Percentiles rank a stretch among this genome's conserved stretches.
Evolutionary conservation across 2,113 vertebrate genomes (phyloP).

Genomic region (Baryphthengus martii): DNA sequence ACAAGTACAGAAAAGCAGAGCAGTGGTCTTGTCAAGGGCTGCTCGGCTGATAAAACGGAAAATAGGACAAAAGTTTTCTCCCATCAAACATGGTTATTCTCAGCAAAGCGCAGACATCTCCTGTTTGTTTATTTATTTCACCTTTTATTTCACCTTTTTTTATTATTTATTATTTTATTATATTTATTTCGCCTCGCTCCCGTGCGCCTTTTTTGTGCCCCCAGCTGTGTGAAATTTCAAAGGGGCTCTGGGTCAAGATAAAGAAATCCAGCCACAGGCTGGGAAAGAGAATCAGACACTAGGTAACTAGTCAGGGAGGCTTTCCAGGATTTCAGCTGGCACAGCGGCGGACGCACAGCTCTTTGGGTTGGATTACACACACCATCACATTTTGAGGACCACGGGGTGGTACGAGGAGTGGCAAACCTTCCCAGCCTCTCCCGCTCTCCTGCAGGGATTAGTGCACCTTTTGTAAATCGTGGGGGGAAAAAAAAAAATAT

Average conservation of each 20-base stretch:
- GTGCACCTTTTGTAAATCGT: not conserved
- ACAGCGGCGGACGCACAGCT: fast-evolving
- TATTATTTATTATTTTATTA: not conserved
- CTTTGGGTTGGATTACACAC: fast-evolving
- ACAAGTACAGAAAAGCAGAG: not conserved
- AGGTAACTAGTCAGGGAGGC: not conserved
- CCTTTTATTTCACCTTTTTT: too few species aligned
- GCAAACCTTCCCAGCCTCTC: not conserved
- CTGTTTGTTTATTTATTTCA: not conserved
- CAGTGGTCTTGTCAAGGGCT: not conserved
- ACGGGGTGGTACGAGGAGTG: fast-evolving
- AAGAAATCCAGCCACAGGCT: not conserved
- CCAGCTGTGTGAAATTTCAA: not conserved
- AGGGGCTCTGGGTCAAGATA: not conserved
- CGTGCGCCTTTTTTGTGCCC: not conserved
- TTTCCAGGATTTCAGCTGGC: not conserved
- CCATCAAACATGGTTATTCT: not conserved
- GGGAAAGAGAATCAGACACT: not conserved
- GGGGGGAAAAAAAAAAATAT: not conserved
- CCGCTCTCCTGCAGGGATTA: not conserved
- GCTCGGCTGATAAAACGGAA: conserved; percentile 11
- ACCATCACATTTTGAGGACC: fast-evolving
- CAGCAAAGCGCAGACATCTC: not conserved
- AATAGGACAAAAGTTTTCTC: conserved; percentile 14
- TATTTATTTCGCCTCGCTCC: not conserved